Conservation (phyloP, 2,113 vertebrate genomes). For the Oreocharis arfaki region DNA sequence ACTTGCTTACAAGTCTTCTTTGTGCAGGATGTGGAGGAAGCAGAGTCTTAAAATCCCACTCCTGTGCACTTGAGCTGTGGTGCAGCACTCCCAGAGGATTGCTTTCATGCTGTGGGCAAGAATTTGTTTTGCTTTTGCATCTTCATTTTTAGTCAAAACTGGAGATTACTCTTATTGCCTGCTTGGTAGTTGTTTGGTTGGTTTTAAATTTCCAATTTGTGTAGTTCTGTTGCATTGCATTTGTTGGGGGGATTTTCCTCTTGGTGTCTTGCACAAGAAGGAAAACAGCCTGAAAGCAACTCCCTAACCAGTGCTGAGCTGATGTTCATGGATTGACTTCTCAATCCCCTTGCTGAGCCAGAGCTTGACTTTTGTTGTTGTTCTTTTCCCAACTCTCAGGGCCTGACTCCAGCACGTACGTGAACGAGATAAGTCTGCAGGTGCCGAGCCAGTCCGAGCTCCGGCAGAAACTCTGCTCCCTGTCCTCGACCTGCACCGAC, state of each 20-base stretch:
- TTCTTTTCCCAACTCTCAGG: constrained; percentile 54
- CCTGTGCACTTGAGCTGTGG: neutral
- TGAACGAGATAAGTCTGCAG: constrained; percentile 82
- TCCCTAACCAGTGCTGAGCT: accelerated
- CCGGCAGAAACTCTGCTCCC: constrained; percentile 77
- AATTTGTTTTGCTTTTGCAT: neutral
- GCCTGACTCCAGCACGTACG: constrained; percentile 72
- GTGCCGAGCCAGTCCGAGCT: constrained; percentile 81
- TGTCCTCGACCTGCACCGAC: constrained; percentile 78
- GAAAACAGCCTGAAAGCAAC: neutral
- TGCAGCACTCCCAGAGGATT: neutral
- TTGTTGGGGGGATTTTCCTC: neutral
- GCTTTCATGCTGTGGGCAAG: neutral
- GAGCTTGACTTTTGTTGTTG: neutral
- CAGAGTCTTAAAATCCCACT: neutral
- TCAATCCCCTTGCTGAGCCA: neutral
- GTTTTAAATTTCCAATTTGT: neutral
- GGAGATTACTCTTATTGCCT: neutral
- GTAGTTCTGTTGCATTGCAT: neutral
- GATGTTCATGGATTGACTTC: neutral
- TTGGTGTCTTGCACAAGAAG: neutral
- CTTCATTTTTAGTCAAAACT: neutral
- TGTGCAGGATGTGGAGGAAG: neutral
- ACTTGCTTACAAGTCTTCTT: neutral
- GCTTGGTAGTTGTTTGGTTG: neutral